Conservation (phyloP, 2,113 vertebrate genomes). For the Nestor notabilis region DNA sequence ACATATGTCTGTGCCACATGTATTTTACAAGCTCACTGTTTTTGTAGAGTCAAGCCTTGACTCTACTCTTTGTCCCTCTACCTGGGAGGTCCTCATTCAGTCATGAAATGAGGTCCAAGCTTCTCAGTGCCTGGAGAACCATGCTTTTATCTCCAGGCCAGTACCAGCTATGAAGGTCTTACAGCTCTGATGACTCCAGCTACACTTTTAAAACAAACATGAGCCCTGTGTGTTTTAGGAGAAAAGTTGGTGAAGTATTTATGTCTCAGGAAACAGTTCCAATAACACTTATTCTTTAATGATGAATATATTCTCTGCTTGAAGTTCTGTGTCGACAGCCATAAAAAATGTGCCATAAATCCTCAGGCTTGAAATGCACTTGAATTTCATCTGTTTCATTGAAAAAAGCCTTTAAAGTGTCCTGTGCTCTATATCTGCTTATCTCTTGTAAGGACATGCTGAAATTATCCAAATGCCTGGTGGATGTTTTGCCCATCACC, state of each 20-base stretch:
- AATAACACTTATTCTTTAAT: neutral
- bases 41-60: neutral
- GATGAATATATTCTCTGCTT: neutral
- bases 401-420: neutral
- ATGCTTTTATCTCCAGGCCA: neutral
- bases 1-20: rapidly evolving
- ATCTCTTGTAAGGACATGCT: neutral
- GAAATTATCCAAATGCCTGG: neutral
- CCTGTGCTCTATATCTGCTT: neutral
- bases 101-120: neutral
- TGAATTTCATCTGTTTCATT: neutral
- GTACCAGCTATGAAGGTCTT: neutral
- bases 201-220: neutral
- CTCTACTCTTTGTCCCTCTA: neutral
- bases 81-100: neutral
- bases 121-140: neutral
- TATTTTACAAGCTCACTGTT: neutral
- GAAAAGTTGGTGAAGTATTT: neutral
- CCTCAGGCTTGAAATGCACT: neutral
- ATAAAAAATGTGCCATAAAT: neutral
- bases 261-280: neutral
- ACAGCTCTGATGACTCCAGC: neutral
- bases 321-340: neutral
- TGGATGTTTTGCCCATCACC: neutral
- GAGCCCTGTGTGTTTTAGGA: neutral